These are phyloP conservation scores for Lycaena phlaeas DNA, from an alignment of 2,888 invertebrate species.

Conservation along the genomic window DNA sequence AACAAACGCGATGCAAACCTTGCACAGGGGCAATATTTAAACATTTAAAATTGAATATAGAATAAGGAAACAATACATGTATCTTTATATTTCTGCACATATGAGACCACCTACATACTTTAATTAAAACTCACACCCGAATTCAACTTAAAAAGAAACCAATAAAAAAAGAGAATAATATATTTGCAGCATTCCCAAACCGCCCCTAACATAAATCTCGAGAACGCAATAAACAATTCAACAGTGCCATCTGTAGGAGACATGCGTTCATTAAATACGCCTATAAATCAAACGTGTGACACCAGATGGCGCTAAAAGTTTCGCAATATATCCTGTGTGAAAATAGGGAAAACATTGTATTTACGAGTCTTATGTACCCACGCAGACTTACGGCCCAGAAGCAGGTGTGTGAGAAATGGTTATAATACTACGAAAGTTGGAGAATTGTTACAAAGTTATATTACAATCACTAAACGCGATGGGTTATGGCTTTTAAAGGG, in stretches of 20 bases:
- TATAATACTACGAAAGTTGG: neutral
- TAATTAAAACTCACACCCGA: no score
- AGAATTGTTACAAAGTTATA: neutral
- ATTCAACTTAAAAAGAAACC: no score
- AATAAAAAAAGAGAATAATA: no score
- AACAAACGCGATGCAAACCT: no score
- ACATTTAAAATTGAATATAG: no score
- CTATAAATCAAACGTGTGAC: slow-evolving; percentile 52
- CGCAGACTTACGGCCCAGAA: neutral
- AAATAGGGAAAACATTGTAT: slow-evolving; percentile 46
- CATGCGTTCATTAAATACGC: slow-evolving; percentile 43
- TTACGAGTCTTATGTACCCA: slow-evolving; percentile 34
- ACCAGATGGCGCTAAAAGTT: slow-evolving; percentile 57
- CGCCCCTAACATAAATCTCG: slow-evolving; percentile 39
- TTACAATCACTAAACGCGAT: no score
- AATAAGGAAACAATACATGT: no score
- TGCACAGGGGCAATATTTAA: no score
- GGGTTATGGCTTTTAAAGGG: no score
- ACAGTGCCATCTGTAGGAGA: slow-evolving; percentile 49
- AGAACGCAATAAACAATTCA: slow-evolving; percentile 42
- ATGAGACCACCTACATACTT: no score
- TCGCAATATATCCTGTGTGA: slow-evolving; percentile 39
- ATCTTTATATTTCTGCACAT: no score
- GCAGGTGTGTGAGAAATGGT: neutral
- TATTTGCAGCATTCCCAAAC: neutral